These are phyloP conservation scores for Pollenia labialis DNA, from an alignment of 2,888 invertebrate species.

Conservation along the genomic window DNA sequence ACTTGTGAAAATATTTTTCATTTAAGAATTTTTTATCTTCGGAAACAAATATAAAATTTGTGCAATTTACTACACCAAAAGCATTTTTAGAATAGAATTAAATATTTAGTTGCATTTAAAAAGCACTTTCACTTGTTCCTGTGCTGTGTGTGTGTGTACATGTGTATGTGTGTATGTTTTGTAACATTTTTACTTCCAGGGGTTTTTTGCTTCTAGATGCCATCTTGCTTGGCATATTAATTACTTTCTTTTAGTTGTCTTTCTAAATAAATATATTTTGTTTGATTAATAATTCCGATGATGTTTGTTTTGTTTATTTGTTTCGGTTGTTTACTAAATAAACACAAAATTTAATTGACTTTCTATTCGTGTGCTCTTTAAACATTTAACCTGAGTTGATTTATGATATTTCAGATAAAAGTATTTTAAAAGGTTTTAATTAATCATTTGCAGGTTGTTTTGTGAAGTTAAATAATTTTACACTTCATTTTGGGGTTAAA, in stretches of 20 bases:
- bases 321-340: conserved; percentile 49
- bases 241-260: conserved; percentile 46
- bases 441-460: conserved; percentile 43
- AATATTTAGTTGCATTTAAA: conserved; percentile 7
- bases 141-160: neutral
- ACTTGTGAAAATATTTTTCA: conserved; percentile 17
- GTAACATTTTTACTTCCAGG: neutral
- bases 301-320: conserved; percentile 35
- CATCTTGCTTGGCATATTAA: conserved; percentile 49
- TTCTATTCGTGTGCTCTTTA: conserved; percentile 39
- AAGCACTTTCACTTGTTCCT: conserved; percentile 18
- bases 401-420: conserved; percentile 59
- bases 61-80: conserved; percentile 38
- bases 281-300: conserved; percentile 47
- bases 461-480: conserved; percentile 33
- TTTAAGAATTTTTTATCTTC: conserved; percentile 37
- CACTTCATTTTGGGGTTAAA: conserved; percentile 13
- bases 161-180: neutral
- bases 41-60: conserved; percentile 36
- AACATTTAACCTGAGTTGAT: conserved; percentile 54
- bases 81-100: conserved; percentile 4
- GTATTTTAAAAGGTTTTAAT: conserved; percentile 42
- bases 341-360: conserved; percentile 62
- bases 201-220: neutral
- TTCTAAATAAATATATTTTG: conserved; percentile 57